Conservation (phyloP, 2,797 vertebrate species). For the Enteromius unitaeniatus region DNA sequence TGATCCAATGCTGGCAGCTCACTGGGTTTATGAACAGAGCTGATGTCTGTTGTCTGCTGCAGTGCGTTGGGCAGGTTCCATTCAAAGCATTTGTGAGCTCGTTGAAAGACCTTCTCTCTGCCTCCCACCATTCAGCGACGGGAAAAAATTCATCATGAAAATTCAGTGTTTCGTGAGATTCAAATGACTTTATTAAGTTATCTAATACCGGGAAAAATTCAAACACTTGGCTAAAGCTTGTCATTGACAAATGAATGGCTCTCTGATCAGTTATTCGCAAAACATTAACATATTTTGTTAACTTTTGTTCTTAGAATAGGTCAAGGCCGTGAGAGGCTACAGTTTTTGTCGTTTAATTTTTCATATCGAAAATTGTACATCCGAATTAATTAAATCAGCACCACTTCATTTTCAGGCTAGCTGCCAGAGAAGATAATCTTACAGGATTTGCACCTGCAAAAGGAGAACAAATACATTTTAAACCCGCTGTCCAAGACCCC, state of each 20-base stretch:
- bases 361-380: not conserved
- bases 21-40: not conserved
- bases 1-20: not conserved
- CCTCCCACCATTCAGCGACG: conserved; percentile 27
- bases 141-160: conserved; percentile 40
- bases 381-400: not conserved
- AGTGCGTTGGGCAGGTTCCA: conserved; percentile 11
- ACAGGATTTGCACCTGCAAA: not conserved
- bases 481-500: conserved; percentile 20
- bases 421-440: not conserved
- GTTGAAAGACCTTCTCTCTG: conserved; percentile 32
- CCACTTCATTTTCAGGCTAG: not conserved
- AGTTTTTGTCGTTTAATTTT: conserved; percentile 16
- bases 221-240: conserved; percentile 23
- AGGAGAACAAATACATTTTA: not conserved
- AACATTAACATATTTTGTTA: not conserved
- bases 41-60: not conserved
- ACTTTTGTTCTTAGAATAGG: conserved; percentile 18
- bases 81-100: conserved; percentile 39
- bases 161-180: conserved; percentile 56
- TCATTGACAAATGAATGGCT: conserved; percentile 25
- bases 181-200: conserved; percentile 53
- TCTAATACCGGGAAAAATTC: conserved; percentile 44
- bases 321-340: not conserved
- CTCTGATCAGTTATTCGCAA: conserved; percentile 8